Percentiles rank a stretch among this genome's conserved stretches.
These are phyloP conservation scores for Cyprinodon variegatus DNA, from an alignment of 2,113 vertebrate species.

Conservation along the genomic window DNA sequence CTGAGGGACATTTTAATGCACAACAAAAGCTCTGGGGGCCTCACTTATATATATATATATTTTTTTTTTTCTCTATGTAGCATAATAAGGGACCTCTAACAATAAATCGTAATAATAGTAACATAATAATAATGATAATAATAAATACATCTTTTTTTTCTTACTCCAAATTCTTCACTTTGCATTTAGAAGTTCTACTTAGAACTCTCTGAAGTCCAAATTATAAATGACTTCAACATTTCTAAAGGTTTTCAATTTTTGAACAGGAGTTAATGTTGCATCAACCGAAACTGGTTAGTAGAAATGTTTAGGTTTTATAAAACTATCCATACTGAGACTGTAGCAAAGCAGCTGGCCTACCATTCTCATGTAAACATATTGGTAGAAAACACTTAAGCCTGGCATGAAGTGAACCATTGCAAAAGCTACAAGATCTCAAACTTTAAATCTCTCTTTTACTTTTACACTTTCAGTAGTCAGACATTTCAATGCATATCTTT, in stretches of 20 bases:
- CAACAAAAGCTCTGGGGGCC: no score
- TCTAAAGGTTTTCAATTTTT: background rate
- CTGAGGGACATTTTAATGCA: no score
- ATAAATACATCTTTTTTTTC: no score
- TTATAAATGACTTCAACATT: no score
- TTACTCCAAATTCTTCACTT: no score
- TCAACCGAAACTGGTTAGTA: background rate
- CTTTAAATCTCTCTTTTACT: background rate
- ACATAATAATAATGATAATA: no score
- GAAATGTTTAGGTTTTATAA: background rate
- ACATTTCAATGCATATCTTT: background rate
- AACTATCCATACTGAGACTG: background rate
- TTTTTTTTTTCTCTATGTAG: no score
- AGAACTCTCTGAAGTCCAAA: no score
- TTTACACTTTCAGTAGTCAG: background rate
- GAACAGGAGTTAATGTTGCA: background rate
- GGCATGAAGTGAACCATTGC: background rate
- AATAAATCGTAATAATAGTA: no score
- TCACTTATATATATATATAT: no score
- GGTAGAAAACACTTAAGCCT: background rate
- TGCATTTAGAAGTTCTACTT: no score
- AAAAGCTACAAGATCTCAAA: background rate
- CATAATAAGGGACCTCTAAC: no score
- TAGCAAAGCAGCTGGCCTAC: background rate
- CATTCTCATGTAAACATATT: background rate